Percentiles rank a stretch among this genome's conserved stretches.
These are phyloP conservation scores for Andrena trimmerana DNA, from an alignment of 2,888 invertebrate genomes.

Conservation along the genomic window DNA sequence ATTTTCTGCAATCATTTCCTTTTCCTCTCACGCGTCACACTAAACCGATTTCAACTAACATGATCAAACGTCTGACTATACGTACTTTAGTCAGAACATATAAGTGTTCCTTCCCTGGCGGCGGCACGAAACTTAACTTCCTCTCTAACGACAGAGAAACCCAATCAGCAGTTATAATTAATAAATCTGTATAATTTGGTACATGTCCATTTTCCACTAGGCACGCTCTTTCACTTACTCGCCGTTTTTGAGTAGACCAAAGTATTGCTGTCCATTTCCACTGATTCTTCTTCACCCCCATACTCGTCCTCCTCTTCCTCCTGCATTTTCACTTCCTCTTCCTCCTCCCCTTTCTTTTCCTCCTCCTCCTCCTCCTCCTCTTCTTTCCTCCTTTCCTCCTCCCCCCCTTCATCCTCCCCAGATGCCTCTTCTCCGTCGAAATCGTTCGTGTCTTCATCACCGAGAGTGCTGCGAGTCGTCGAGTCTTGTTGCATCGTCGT, in stretches of 20 bases:
- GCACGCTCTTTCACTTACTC: neutral
- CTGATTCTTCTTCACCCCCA: neutral
- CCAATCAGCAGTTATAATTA: neutral
- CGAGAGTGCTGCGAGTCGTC: neutral
- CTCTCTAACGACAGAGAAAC: neutral
- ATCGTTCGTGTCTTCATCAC: constrained; percentile 35
- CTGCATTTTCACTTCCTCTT: neutral
- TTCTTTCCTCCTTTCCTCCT: constrained; percentile 8
- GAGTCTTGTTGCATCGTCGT: constrained; percentile 41
- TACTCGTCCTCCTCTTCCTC: neutral
- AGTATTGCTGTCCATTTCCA: constrained; percentile 30
- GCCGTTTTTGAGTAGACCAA: neutral
- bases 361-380: constrained; percentile 18
- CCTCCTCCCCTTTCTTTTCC: neutral
- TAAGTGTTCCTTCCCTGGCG: constrained; percentile 80
- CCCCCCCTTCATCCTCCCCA: constrained; percentile 34
- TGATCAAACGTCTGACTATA: neutral
- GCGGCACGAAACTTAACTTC: constrained; percentile 72
- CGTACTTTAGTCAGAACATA: constrained; percentile 80
- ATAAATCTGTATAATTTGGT: neutral
- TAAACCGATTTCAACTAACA: neutral
- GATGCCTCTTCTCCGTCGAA: constrained; percentile 1
- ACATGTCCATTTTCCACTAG: constrained; percentile 14
- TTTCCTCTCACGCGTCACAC: neutral
- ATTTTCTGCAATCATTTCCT: constrained; percentile 86